A percentile compares a stretch with the other conserved stretches of the same genome.
Evolutionary conservation across 2,888 invertebrate species (phyloP).

Genomic region (Hemaris fuciformis): DNA sequence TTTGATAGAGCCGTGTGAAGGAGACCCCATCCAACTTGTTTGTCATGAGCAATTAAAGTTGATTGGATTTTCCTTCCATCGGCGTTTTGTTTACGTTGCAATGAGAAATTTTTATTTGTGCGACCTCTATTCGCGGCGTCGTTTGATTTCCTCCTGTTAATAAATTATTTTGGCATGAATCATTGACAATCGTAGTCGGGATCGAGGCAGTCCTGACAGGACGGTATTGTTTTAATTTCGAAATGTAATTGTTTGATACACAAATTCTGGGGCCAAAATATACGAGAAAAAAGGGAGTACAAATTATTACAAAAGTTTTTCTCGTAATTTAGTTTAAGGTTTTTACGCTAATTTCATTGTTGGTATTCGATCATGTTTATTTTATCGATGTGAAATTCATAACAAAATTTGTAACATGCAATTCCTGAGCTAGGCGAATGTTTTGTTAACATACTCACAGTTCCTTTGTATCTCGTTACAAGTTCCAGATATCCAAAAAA

Average conservation of each 20-base stretch:
- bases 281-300: constrained; percentile 71
- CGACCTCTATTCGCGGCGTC: constrained; percentile 19
- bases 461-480: neutral
- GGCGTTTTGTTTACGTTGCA: constrained; percentile 28
- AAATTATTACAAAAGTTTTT: constrained; percentile 62
- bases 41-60: constrained; percentile 19
- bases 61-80: constrained; percentile 31
- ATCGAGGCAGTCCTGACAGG: neutral
- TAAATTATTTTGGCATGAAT: constrained; percentile 18
- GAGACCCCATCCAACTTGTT: constrained; percentile 33
- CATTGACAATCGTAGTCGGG: neutral
- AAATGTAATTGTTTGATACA: constrained; percentile 41
- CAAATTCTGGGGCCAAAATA: constrained; percentile 72
- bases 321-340: constrained; percentile 69
- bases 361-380: constrained; percentile 17
- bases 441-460: neutral
- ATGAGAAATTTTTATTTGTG: constrained; percentile 20
- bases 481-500: neutral
- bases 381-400: constrained; percentile 6
- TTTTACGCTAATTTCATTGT: constrained; percentile 42
- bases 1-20: constrained; percentile 33
- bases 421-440: neutral
- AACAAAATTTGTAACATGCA: neutral
- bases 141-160: constrained; percentile 29
- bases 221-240: neutral